Evolutionary conservation across 2,797 vertebrate genomes (phyloP), one percentile per base, ranked within the genome.

Genomic region (Astyanax mexicanus): DNA sequence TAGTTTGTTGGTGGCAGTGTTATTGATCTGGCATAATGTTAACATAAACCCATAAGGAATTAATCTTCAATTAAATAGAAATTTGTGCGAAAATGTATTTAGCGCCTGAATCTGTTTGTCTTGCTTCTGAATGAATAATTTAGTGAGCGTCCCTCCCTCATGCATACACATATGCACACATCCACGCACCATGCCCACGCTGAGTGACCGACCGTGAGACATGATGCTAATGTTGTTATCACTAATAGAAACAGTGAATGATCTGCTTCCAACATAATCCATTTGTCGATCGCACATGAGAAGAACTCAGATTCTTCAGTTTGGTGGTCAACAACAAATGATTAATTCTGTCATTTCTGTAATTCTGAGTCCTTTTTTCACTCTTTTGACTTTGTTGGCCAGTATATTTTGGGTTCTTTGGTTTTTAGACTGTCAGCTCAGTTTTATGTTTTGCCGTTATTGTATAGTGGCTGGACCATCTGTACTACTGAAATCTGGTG

Each of bases 161-260:
- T 66, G 65, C 21, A 27, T 40, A 27, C 29, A 40, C 51, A 38
- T 35, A 37, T 23, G 32, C 52, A 40, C 49, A 37, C 51, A 55
- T 29, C 19, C n/a, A 52, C 60, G 58, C 67, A n/a, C n/a, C n/a
- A n/a, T 69, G 76, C 66, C 67, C 21, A 69, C 70, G 27, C 74
- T n/a, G n/a, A 51, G 62, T 37, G 44, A 42, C 35, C 11, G 55
- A 62, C 58, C 4, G 32, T 84, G 77, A 84, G 61, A 84, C 80
- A 82, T 45, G 25, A 70, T 38, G 37, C 25, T 21, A 68, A 69
- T 77, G 80, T 57, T 69, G n/a, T 77, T 38, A 77, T 84, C 70
- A 76, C 77, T 73, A 60, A 55, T 55, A 75, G 77, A 80, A 73
- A 72, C 72, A 64, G 27, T 8, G 42, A 51, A 68, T 64, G 62